Base-by-base conservation (phyloP, 2,888 invertebrate species). In the Syrphus vitripennis region DNA sequence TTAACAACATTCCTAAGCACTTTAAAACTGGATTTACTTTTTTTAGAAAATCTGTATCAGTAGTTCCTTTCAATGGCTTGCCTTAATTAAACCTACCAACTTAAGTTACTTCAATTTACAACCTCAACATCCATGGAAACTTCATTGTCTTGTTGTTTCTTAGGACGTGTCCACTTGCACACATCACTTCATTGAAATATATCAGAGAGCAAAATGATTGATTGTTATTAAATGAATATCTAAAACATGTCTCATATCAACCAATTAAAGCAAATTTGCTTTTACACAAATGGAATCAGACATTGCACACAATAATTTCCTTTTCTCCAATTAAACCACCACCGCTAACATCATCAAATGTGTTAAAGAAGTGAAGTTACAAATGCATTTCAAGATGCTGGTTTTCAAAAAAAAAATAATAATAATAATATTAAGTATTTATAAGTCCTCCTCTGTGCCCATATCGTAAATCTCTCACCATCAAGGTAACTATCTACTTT, bases 401-500 rank as follows among this genome's bases (percentile, higher is more conserved):
- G 40, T 37, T 63, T 63, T 1, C 3, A 26, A 40, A 24, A n/a
- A 37, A 59, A 10, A 24, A 55, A 55, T 3, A n/a, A n/a, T n/a
- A n/a, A n/a, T n/a, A n/a, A n/a, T n/a, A n/a, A n/a, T n/a, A n/a
- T n/a, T n/a, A n/a, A 12, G 24, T 61, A 26, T 40, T 21, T 63
- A 12, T 24, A 29, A n/a, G 21, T 57, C 53, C 45, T 53, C 45
- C 31, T 19, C 16, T 3, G n/a, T n/a, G n/a, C n/a, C n/a, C 14
- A 6, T 40, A 53, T 63, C 37, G 53, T 61, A 42, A 69, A 55
- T 57, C 42, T 71, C 34, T 48, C 80, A 50, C 7, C 67, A n/a
- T n/a, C n/a, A 67, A 67, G 67, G 67, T 67, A 81, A 74, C 67
- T 67, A 81, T 72, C 71, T 69, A 86, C 81, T 77, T 81, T 86